Percentiles rank a stretch among this genome's conserved stretches.
These are phyloP conservation scores for Myopa tessellatipennis DNA, from an alignment of 2,888 invertebrate genomes.

Conservation along the genomic window DNA sequence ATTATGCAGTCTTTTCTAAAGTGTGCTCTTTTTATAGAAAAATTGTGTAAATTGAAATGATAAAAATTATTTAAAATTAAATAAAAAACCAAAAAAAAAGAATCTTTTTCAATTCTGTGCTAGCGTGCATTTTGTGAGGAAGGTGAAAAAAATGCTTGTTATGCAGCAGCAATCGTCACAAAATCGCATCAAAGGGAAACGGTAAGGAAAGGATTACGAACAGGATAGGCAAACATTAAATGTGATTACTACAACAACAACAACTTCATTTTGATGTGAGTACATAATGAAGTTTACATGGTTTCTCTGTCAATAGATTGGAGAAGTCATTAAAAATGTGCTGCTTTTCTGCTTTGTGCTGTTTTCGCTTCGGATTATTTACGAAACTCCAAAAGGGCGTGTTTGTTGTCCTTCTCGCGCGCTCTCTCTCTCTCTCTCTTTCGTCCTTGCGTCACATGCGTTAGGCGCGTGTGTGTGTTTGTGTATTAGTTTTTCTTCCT, in stretches of 20 bases:
- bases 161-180: not conserved
- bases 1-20: too few species aligned
- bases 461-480: conserved; percentile 37
- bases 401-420: conserved; percentile 31
- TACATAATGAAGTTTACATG: conserved; percentile 2
- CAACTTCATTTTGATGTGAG: conserved; percentile 28
- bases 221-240: not conserved
- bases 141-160: too few species aligned
- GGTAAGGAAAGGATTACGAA: conserved; percentile 7
- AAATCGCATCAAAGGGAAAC: not conserved
- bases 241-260: conserved; percentile 5
- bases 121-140: too few species aligned
- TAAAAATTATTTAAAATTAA: not conserved
- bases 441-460: conserved; percentile 24
- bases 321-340: conserved; percentile 3
- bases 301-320: not conserved
- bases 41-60: not conserved
- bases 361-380: conserved; percentile 5
- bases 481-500: not conserved
- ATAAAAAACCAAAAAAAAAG: not conserved
- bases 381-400: conserved; percentile 46
- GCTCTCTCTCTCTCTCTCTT: too few species aligned
- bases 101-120: not conserved
- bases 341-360: not conserved
- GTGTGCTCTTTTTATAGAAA: too few species aligned